Percentiles rank a stretch among this genome's conserved stretches.
phyloP scores from a whole-genome alignment of 2,113 vertebrate species.

The Daboia siamensis region DNA sequence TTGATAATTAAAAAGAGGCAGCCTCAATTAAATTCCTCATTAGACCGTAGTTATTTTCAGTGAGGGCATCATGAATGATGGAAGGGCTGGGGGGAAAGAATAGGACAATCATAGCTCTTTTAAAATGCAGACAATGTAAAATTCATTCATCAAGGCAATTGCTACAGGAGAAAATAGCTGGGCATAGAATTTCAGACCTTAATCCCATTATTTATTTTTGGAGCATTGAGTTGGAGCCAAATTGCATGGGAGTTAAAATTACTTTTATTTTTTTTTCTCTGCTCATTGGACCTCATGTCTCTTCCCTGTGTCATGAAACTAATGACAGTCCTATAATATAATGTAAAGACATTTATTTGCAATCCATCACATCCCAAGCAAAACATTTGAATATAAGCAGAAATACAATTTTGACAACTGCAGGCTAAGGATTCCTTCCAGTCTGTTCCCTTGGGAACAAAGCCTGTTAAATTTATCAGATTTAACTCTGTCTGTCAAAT shows the following conservation, averaged over 20 bases:
- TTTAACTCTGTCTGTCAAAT: neutral
- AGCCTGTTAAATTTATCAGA: neutral
- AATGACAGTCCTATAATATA: neutral
- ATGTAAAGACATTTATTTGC: neutral
- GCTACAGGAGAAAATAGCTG: neutral
- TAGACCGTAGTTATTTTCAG: neutral
- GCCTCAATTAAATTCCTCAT: slow-evolving; percentile 9
- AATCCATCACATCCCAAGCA: neutral
- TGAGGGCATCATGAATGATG: neutral
- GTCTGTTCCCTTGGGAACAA: neutral
- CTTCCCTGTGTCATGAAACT: neutral
- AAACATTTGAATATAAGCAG: neutral
- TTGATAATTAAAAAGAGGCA: slow-evolving; percentile 5
- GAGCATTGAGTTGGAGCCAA: neutral
- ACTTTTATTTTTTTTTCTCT: neutral
- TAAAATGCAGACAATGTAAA: neutral
- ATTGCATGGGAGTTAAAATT: neutral
- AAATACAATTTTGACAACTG: neutral
- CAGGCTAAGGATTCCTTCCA: neutral
- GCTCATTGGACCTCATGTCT: neutral
- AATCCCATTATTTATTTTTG: slow-evolving; percentile 29
- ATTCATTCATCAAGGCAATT: slow-evolving; percentile 6
- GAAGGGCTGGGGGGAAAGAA: neutral
- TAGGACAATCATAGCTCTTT: neutral
- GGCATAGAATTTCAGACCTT: slow-evolving; percentile 24